phyloP scores from a whole-genome alignment of 2,113 vertebrate genomes.

The Ceyx melanurus region DNA sequence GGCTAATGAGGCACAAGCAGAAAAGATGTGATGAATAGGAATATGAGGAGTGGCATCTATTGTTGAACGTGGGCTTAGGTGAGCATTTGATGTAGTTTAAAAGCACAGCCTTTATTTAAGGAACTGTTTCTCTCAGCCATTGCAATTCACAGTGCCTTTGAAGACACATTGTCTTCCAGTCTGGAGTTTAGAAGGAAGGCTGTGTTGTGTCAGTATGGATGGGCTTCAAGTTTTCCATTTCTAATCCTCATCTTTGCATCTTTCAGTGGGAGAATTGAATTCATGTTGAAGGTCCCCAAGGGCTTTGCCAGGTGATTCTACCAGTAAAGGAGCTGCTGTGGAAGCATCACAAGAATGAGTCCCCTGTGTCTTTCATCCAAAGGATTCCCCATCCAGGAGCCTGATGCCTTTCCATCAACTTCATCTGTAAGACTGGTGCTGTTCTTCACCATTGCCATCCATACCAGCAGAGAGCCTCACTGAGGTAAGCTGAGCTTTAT shows the following conservation, averaged over 20 bases:
- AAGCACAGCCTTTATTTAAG: neutral
- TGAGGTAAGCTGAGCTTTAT: neutral
- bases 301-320: neutral
- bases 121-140: neutral
- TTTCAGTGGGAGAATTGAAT: neutral
- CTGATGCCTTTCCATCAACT: neutral
- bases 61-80: neutral
- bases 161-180: neutral
- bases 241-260: neutral
- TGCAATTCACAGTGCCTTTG: neutral
- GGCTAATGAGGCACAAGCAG: neutral
- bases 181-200: neutral
- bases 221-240: neutral
- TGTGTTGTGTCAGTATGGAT: neutral
- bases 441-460: rapidly evolving
- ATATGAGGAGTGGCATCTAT: neutral
- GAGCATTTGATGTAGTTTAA: neutral
- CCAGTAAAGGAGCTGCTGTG: rapidly evolving
- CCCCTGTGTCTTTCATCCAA: neutral
- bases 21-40: neutral
- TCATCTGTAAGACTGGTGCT: rapidly evolving
- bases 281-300: neutral
- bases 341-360: neutral
- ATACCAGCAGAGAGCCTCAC: rapidly evolving
- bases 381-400: neutral